These are phyloP conservation scores for Rhagologus leucostigma DNA, from an alignment of 2,113 vertebrate genomes.

Conservation along the genomic window DNA sequence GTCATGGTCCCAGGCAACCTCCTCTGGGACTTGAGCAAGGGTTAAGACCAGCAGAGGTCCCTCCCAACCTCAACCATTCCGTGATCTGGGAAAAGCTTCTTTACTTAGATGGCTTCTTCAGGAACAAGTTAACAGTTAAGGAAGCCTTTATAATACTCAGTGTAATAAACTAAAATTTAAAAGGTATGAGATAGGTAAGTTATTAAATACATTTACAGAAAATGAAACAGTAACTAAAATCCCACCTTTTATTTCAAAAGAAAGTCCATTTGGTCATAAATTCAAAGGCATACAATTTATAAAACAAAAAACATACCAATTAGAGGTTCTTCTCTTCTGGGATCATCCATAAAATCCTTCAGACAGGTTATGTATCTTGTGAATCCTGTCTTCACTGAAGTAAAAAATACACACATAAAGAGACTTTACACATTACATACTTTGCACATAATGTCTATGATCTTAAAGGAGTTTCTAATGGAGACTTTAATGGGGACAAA, in stretches of 20 bases:
- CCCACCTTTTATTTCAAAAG: neutral
- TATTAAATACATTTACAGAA: neutral
- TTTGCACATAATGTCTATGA: neutral
- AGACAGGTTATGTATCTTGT: slow-evolving; percentile 10
- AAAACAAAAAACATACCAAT: slow-evolving; percentile 35
- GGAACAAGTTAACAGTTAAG: neutral
- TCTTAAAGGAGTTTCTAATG: neutral
- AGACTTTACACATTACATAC: neutral
- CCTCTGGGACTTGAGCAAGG: neutral
- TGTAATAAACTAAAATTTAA: neutral
- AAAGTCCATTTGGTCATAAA: neutral
- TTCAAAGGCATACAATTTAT: neutral
- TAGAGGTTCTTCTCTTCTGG: slow-evolving; percentile 57
- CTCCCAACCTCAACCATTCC: neutral
- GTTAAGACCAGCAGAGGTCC: neutral
- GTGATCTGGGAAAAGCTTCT: neutral
- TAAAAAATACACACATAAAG: neutral
- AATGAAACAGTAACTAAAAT: neutral
- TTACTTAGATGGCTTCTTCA: neutral
- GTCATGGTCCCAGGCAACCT: neutral
- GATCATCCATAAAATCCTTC: slow-evolving; percentile 60
- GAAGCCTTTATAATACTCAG: neutral
- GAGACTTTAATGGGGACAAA: neutral
- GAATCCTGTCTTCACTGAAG: slow-evolving; percentile 6
- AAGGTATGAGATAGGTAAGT: neutral